These are phyloP conservation scores for Tenualosa ilisha DNA, from an alignment of 2,797 vertebrate species.

Conservation along the genomic window DNA sequence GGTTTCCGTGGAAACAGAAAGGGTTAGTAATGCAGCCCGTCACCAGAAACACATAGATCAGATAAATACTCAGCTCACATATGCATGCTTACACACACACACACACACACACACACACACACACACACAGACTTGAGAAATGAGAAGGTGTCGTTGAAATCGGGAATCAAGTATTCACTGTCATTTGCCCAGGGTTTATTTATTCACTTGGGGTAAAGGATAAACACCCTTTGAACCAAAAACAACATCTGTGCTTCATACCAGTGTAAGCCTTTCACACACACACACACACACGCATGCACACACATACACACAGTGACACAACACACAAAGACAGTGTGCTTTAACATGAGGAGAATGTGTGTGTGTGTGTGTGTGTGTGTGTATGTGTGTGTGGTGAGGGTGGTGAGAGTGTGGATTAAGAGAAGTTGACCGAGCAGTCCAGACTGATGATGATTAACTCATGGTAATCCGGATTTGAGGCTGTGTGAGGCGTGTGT, in stretches of 20 bases:
- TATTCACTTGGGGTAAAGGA: not conserved
- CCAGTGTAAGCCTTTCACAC: not conserved
- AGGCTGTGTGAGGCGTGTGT: not conserved
- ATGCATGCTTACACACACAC: not conserved
- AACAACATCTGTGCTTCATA: slow-evolving; percentile 33
- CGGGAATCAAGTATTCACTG: not conserved
- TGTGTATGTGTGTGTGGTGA: not conserved
- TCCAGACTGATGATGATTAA: slow-evolving; percentile 35
- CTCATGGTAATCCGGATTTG: slow-evolving; percentile 35
- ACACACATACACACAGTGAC: not conserved
- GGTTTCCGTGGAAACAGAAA: slow-evolving; percentile 70
- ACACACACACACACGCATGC: not conserved
- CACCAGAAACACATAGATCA: slow-evolving; percentile 1
- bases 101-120: not conserved
- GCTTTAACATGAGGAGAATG: not conserved
- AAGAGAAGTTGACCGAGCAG: slow-evolving; percentile 10
- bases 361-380: slow-evolving; percentile 5
- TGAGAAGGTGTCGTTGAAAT: not conserved
- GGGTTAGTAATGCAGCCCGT: not conserved
- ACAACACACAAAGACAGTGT: not conserved
- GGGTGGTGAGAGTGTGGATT: slow-evolving; percentile 23
- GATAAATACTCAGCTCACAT: not conserved
- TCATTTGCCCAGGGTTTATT: slow-evolving; percentile 11
- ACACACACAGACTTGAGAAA: not conserved
- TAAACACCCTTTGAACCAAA: slow-evolving; percentile 20